A percentile compares a stretch with the other conserved stretches of the same genome.
phyloP scores from a whole-genome alignment of 2,888 invertebrate genomes.

The Azorinus chamasolen region DNA sequence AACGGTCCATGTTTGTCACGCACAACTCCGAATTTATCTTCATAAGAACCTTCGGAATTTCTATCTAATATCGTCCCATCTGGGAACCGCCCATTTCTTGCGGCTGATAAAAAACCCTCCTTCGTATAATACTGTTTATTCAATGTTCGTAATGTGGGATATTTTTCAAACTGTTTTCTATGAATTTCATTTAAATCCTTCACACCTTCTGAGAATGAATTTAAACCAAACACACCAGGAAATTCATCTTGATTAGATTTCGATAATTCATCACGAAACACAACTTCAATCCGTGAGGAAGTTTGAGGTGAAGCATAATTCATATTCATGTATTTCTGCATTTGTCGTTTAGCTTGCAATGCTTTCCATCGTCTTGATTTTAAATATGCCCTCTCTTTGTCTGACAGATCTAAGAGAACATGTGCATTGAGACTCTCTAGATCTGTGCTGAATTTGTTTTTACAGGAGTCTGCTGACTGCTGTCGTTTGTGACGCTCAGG shows the following conservation, averaged over 20 bases:
- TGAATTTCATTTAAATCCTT: conserved; percentile 71
- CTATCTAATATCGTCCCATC: conserved; percentile 76
- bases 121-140: conserved; percentile 80
- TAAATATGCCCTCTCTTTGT: conserved; percentile 74
- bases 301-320: conserved; percentile 60
- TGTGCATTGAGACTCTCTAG: conserved; percentile 78
- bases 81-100: conserved; percentile 77
- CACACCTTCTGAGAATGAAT: conserved; percentile 76
- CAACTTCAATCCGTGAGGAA: conserved; percentile 70
- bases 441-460: conserved; percentile 56
- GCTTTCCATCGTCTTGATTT: conserved; percentile 76
- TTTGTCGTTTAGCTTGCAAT: conserved; percentile 73
- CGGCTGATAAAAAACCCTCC: conserved; percentile 79
- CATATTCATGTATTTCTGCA: conserved; percentile 70
- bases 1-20: conserved; percentile 84
- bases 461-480: conserved; percentile 36
- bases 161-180: conserved; percentile 69
- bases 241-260: conserved; percentile 80
- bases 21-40: conserved; percentile 82
- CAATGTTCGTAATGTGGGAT: conserved; percentile 65
- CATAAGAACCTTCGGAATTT: conserved; percentile 75
- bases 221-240: conserved; percentile 76
- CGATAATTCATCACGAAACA: conserved; percentile 75
- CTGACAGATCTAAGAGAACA: conserved; percentile 74
- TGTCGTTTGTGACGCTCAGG: conserved; percentile 70